Evolutionary conservation across 2,888 invertebrate genomes (phyloP).

Genomic region (Sminthurides aquaticus): DNA sequence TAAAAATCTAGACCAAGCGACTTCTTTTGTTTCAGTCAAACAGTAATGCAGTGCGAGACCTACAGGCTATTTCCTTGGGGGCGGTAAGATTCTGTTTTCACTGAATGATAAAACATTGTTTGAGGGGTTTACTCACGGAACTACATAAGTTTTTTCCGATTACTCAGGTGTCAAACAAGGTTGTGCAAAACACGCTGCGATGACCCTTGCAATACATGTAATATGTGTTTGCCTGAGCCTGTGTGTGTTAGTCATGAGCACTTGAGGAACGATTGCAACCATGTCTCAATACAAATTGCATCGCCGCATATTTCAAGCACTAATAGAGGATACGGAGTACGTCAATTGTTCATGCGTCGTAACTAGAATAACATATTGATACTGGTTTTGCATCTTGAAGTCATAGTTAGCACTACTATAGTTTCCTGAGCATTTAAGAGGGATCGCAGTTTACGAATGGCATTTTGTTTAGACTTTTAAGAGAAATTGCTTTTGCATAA

Average conservation of each 20-base stretch:
- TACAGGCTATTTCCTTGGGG: slow-evolving; percentile 41
- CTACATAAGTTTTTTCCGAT: slow-evolving; percentile 3
- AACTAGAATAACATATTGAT: background rate
- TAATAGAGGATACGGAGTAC: slow-evolving; percentile 31
- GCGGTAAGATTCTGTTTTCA: slow-evolving; percentile 24
- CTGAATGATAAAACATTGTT: background rate
- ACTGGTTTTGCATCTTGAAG: background rate
- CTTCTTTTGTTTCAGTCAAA: slow-evolving; percentile 2
- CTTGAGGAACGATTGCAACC: slow-evolving; percentile 35
- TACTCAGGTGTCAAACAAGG: slow-evolving; percentile 32
- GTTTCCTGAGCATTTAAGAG: background rate
- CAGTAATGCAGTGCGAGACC: slow-evolving; percentile 38
- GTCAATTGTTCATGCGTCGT: background rate
- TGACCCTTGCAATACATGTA: slow-evolving; percentile 26
- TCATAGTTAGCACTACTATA: background rate
- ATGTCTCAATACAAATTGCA: slow-evolving; percentile 29
- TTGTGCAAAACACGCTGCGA: slow-evolving; percentile 35
- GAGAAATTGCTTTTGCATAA: background rate
- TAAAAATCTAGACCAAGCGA: background rate
- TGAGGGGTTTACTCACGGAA: too few relatives aligned
- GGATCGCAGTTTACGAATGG: too few relatives aligned
- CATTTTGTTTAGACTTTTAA: too few relatives aligned
- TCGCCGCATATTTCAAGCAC: slow-evolving; percentile 39
- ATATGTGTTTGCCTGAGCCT: slow-evolving; percentile 13
- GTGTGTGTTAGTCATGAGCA: slow-evolving; percentile 35